Percentiles rank a stretch among this genome's conserved stretches.
phyloP scores from a whole-genome alignment of 1,140 invertebrate species.

The Harlomillsia oculata region DNA sequence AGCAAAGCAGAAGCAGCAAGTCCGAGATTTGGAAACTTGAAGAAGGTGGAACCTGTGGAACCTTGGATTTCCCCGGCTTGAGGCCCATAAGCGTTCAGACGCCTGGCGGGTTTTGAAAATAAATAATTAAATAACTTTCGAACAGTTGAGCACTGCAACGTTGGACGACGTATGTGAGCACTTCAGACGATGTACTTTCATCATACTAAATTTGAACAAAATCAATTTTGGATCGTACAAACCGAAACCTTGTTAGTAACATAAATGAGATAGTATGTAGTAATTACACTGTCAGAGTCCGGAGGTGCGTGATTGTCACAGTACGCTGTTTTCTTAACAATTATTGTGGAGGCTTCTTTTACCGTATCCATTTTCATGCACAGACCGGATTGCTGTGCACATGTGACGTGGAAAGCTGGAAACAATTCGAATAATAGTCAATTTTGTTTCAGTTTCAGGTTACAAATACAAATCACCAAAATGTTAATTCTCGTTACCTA shows the following conservation, averaged over 20 bases:
- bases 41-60: too few species aligned
- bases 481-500: slow-evolving; percentile 40
- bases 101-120: background rate
- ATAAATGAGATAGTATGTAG: background rate
- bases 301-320: slow-evolving; percentile 87
- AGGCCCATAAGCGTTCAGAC: too few species aligned
- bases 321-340: slow-evolving; percentile 89
- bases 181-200: too few species aligned
- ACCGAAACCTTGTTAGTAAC: too few species aligned
- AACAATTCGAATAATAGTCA: slow-evolving; percentile 10
- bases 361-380: slow-evolving; percentile 94
- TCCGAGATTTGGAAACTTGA: too few species aligned
- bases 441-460: background rate
- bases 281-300: slow-evolving; percentile 49
- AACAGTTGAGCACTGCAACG: too few species aligned
- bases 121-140: background rate
- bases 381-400: slow-evolving; percentile 90
- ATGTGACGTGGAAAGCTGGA: slow-evolving; percentile 91
- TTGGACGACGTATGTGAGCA: too few species aligned
- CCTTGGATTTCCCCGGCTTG: too few species aligned
- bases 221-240: too few species aligned
- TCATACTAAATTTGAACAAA: background rate
- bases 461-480: background rate
- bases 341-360: slow-evolving; percentile 56
- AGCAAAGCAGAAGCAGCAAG: background rate